A percentile compares a stretch with the other conserved stretches of the same genome.
Conservation (phyloP, 2,888 invertebrate species). For the Loripinus fragilis region DNA sequence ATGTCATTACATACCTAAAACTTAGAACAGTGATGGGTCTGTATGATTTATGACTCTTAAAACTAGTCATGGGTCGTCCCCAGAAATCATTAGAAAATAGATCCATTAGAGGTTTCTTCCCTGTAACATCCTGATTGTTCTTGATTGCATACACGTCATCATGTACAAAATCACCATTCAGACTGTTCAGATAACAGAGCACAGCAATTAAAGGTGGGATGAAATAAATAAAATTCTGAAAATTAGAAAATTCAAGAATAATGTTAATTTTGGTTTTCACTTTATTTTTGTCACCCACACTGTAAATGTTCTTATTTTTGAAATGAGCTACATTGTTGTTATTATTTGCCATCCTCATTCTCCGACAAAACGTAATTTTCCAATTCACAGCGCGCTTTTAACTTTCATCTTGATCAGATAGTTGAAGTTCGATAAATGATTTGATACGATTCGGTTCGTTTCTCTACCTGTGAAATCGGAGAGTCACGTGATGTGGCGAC, state of each 20-base stretch:
- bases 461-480: not conserved
- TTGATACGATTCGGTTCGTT: not conserved
- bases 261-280: not conserved
- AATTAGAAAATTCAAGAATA: not conserved
- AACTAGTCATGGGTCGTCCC: constrained; percentile 94
- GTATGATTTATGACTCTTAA: constrained; percentile 93
- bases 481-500: constrained; percentile 19
- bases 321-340: constrained; percentile 33
- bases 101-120: constrained; percentile 81
- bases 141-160: constrained; percentile 94
- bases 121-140: constrained; percentile 91
- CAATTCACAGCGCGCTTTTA: not conserved
- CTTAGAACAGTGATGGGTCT: constrained; percentile 92
- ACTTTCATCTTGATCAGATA: not conserved
- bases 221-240: not conserved
- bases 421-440: too few species aligned
- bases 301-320: constrained; percentile 24
- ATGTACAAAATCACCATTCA: constrained; percentile 90
- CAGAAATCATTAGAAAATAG: constrained; percentile 88
- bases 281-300: not conserved
- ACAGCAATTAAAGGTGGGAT: constrained; percentile 60
- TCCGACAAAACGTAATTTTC: not conserved
- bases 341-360: constrained; percentile 1
- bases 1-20: constrained; percentile 91
- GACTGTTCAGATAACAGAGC: constrained; percentile 70